Evolutionary conservation across 2,888 invertebrate species (phyloP).

Genomic region (Heliconius ethilla): DNA sequence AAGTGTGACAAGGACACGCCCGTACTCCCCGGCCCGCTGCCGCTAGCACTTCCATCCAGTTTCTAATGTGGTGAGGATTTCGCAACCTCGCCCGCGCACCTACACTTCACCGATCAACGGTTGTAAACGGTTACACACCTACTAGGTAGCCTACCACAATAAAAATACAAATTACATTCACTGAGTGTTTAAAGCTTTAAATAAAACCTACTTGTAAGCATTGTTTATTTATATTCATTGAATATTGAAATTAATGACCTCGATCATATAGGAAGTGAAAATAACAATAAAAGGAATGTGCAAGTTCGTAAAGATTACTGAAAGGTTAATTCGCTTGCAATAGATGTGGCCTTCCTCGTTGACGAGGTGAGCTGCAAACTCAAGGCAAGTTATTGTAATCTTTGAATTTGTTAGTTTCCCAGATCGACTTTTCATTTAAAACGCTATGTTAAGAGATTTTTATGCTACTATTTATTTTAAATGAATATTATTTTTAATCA

Average conservation of each 20-base stretch:
- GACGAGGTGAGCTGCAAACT: slow-evolving; percentile 72
- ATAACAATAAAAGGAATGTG: slow-evolving; percentile 45
- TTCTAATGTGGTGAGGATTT: slow-evolving; percentile 79
- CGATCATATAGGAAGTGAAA: slow-evolving; percentile 27
- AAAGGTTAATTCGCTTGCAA: slow-evolving; percentile 60
- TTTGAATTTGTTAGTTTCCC: slow-evolving; percentile 49
- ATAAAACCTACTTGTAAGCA: background rate
- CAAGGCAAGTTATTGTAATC: slow-evolving; percentile 70
- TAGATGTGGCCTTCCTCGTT: slow-evolving; percentile 74
- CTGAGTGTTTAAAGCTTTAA: slow-evolving; percentile 47
- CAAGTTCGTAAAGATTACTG: slow-evolving; percentile 55
- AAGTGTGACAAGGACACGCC: slow-evolving; percentile 82
- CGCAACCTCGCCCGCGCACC: slow-evolving; percentile 68
- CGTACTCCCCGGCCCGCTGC: slow-evolving; percentile 64
- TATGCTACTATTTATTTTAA: background rate
- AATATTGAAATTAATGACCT: background rate
- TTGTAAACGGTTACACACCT: slow-evolving; percentile 65
- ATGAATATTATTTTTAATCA: background rate
- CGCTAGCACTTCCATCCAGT: slow-evolving; percentile 80
- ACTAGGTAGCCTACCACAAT: slow-evolving; percentile 60
- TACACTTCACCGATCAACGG: slow-evolving; percentile 69
- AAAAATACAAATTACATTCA: slow-evolving; percentile 48
- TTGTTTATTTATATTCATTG: background rate
- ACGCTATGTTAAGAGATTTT: background rate
- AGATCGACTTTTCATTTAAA: slow-evolving; percentile 19